phyloP scores from a whole-genome alignment of 2,797 vertebrate genomes.

The Heterohyrax brucei region DNA sequence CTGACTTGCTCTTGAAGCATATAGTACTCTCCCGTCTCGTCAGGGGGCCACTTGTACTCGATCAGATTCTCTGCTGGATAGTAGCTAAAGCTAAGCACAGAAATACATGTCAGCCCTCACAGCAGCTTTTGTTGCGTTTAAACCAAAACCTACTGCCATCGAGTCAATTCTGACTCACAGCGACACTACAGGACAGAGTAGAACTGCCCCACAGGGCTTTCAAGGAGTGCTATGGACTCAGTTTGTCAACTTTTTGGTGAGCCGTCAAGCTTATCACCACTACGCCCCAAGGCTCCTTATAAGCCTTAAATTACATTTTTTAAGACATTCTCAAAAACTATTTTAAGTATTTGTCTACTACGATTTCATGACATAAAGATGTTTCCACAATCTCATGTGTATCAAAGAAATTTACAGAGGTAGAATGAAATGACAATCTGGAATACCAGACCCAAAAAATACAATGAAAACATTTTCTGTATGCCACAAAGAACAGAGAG shows the following conservation, averaged over 20 bases:
- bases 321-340: slow-evolving; percentile 41
- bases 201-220: too few species aligned
- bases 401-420: background rate
- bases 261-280: too few species aligned
- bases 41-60: slow-evolving; percentile 99
- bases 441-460: background rate
- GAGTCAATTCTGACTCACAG: too few species aligned
- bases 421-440: background rate
- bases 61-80: slow-evolving; percentile 99
- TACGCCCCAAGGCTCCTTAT: too few species aligned
- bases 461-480: background rate
- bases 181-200: too few species aligned
- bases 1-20: slow-evolving; percentile 99
- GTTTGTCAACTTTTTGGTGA: too few species aligned
- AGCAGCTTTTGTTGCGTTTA: background rate
- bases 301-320: slow-evolving; percentile 40
- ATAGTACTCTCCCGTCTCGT: slow-evolving; percentile 98
- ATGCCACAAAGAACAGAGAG: background rate
- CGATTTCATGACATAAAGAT: background rate
- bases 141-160: background rate
- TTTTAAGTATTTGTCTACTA: background rate
- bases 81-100: slow-evolving; percentile 94
- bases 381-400: background rate
- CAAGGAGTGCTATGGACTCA: too few species aligned
- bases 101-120: slow-evolving; percentile 44